These are phyloP conservation scores for Zaprionus capensis DNA, from an alignment of 1,140 invertebrate species.

Conservation along the genomic window DNA sequence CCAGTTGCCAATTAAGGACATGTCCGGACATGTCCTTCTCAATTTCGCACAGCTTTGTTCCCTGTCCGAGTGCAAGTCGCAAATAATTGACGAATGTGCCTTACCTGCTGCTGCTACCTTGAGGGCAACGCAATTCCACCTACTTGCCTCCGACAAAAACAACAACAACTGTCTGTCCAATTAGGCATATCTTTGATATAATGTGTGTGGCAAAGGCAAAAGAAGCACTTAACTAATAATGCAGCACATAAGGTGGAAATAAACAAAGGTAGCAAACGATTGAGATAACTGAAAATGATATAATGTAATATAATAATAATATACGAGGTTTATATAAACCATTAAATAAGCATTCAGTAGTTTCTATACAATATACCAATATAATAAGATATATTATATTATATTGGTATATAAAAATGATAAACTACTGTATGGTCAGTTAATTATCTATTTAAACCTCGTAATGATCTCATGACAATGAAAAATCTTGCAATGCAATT, in stretches of 20 bases:
- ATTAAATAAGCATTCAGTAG: too few relatives aligned
- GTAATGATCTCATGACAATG: too few relatives aligned
- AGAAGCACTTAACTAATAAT: background rate
- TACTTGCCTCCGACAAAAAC: background rate
- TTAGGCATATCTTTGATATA: background rate
- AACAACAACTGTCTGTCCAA: background rate
- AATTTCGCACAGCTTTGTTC: background rate
- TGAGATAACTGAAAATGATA: too few relatives aligned
- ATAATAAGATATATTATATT: background rate
- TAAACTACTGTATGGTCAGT: background rate
- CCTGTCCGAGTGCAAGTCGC: background rate
- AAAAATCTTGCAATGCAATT: too few relatives aligned
- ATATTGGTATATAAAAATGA: background rate
- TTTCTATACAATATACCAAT: too few relatives aligned
- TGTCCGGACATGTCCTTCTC: slow-evolving; percentile 16
- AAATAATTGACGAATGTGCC: slow-evolving; percentile 5
- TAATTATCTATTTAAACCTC: too few relatives aligned
- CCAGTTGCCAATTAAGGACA: slow-evolving; percentile 25
- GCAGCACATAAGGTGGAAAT: background rate
- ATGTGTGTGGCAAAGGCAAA: too few relatives aligned
- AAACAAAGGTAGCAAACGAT: background rate
- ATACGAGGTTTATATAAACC: too few relatives aligned
- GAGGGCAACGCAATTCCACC: background rate
- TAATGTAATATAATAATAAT: too few relatives aligned
- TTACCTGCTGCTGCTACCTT: background rate